These are phyloP conservation scores for Ciconia stormi DNA, from an alignment of 2,113 vertebrate species.

Conservation along the genomic window DNA sequence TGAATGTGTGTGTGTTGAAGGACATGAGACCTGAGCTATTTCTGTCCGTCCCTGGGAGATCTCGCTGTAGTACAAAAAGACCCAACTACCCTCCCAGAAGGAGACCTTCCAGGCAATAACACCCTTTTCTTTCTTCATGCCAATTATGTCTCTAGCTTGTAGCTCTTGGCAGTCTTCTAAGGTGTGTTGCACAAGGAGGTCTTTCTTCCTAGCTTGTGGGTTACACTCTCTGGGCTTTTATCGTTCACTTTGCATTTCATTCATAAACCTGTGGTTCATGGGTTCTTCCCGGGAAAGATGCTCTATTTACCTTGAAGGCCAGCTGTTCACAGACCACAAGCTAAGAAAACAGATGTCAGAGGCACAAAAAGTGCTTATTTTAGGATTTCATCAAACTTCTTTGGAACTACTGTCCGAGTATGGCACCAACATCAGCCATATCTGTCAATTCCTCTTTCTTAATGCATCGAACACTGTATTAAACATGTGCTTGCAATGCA, in stretches of 20 bases:
- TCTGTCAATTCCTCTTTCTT: not conserved
- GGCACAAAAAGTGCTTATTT: not conserved
- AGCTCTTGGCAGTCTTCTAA: not conserved
- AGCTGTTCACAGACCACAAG: not conserved
- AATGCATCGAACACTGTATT: not conserved
- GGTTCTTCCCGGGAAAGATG: not conserved
- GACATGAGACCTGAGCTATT: not conserved
- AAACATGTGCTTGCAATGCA: not conserved
- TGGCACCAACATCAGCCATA: not conserved
- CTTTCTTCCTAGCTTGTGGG: not conserved
- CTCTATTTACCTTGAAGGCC: not conserved
- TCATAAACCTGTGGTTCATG: not conserved
- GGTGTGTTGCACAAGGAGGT: not conserved
- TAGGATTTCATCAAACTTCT: not conserved
- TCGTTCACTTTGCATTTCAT: not conserved
- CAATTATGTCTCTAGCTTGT: fast-evolving
- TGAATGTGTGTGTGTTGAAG: not conserved
- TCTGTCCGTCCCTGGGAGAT: not conserved
- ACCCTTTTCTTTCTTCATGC: not conserved
- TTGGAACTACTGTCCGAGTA: not conserved
- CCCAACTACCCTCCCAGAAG: not conserved
- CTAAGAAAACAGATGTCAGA: not conserved
- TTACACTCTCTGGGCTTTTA: not conserved
- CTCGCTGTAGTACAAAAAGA: not conserved
- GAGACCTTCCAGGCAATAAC: not conserved